Conservation (phyloP, 2,797 vertebrate species). For the Setipinna tenuifilis region DNA sequence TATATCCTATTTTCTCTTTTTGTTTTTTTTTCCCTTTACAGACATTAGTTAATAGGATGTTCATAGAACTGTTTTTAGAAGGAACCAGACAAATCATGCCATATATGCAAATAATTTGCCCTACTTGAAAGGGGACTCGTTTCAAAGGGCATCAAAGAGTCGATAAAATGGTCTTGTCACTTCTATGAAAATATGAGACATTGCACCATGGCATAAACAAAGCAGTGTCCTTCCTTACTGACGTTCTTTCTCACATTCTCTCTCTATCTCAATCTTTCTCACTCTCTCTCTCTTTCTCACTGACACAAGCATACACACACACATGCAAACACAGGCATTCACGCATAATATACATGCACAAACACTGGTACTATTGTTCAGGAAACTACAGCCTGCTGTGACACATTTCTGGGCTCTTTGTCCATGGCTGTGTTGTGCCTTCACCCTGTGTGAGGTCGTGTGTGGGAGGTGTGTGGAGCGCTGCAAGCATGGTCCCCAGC, state of each 20-base stretch:
- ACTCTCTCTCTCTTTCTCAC: neutral
- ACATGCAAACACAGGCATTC: constrained; percentile 53
- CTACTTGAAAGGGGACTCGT: constrained; percentile 48
- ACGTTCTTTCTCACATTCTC: constrained; percentile 51
- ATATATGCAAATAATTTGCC: constrained; percentile 71
- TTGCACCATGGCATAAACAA: constrained; percentile 65
- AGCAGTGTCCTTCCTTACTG: constrained; percentile 74
- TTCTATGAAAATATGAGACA: constrained; percentile 29
- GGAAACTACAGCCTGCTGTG: constrained; percentile 64
- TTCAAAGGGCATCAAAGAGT: constrained; percentile 1
- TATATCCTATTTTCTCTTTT: too few species aligned
- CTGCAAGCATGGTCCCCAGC: neutral
- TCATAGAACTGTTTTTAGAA: neutral
- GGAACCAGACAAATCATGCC: constrained; percentile 55
- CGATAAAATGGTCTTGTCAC: neutral
- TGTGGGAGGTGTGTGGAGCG: constrained; percentile 41
- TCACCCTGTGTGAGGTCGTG: constrained; percentile 40
- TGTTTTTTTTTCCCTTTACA: too few species aligned
- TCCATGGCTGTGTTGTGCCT: constrained; percentile 61
- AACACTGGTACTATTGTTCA: constrained; percentile 79
- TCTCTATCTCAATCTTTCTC: neutral
- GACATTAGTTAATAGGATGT: too few species aligned
- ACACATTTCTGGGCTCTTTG: constrained; percentile 73
- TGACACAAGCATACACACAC: neutral
- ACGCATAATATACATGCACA: constrained; percentile 63